phyloP scores from a whole-genome alignment of 2,113 vertebrate genomes.

The Nothocercus julius region DNA sequence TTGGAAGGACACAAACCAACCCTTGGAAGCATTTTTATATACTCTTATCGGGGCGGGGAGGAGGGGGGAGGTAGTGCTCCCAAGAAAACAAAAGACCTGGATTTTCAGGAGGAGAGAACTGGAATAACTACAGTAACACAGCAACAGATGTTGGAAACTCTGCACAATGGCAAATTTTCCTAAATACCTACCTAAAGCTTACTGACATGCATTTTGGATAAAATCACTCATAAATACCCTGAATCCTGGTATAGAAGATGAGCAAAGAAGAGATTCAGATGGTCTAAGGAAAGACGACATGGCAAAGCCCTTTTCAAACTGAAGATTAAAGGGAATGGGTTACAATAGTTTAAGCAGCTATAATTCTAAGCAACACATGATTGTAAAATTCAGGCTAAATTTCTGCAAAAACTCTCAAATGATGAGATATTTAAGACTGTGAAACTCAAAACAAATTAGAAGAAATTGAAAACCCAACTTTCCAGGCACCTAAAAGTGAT shows the following conservation, averaged over 20 bases:
- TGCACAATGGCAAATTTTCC: neutral
- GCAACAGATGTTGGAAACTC: neutral
- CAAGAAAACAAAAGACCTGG: neutral
- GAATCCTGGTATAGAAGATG: neutral
- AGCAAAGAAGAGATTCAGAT: neutral
- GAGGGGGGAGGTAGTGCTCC: neutral
- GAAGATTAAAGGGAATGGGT: neutral
- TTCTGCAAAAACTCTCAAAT: neutral
- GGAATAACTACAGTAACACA: neutral
- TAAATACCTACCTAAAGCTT: neutral
- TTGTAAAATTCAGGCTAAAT: neutral
- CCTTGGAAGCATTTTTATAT: neutral
- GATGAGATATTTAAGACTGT: fast-evolving
- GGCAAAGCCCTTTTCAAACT: neutral
- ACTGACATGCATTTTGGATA: neutral
- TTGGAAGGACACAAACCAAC: neutral
- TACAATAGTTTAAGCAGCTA: neutral
- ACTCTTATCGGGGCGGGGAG: neutral
- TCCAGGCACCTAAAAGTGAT: neutral
- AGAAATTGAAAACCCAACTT: neutral
- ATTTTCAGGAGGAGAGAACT: neutral
- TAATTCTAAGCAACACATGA: neutral
- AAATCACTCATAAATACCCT: neutral
- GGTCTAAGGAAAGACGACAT: neutral
- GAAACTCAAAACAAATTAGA: neutral